A percentile compares a stretch with the other conserved stretches of the same genome.
These are phyloP conservation scores for Mythimna loreyi DNA, from an alignment of 2,888 invertebrate genomes.

Conservation along the genomic window DNA sequence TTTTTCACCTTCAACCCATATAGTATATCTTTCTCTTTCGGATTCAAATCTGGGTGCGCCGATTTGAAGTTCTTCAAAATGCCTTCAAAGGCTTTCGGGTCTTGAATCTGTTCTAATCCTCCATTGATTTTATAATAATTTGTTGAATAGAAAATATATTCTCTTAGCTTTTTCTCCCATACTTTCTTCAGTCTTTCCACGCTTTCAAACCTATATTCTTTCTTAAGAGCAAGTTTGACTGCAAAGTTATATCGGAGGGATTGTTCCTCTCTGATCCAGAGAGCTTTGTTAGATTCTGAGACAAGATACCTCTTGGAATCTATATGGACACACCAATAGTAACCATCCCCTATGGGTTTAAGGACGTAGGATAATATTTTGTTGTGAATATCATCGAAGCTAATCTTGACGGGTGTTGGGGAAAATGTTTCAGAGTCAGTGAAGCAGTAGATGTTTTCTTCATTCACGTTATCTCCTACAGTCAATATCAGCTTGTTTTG, in stretches of 20 bases:
- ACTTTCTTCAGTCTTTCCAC: constrained; percentile 58
- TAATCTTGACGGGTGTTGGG: constrained; percentile 73
- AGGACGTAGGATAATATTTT: constrained; percentile 67
- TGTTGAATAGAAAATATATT: constrained; percentile 79
- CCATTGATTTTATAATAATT: constrained; percentile 74
- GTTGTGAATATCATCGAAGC: constrained; percentile 64
- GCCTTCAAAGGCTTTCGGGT: constrained; percentile 60
- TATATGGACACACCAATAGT: constrained; percentile 84
- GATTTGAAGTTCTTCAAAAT: constrained; percentile 69
- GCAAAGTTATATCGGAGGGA: constrained; percentile 76
- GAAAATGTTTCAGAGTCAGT: constrained; percentile 80
- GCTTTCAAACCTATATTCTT: constrained; percentile 62
- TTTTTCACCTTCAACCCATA: constrained; percentile 75
- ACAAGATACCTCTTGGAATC: constrained; percentile 75
- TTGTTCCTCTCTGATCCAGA: constrained; percentile 78
- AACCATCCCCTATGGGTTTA: constrained; percentile 78
- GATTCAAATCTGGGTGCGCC: constrained; percentile 62
- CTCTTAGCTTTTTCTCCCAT: constrained; percentile 78
- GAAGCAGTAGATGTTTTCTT: constrained; percentile 78
- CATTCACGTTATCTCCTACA: constrained; percentile 70
- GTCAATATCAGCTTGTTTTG: constrained; percentile 75
- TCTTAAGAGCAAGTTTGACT: constrained; percentile 72
- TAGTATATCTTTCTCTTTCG: constrained; percentile 69
- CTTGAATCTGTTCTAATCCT: constrained; percentile 51
- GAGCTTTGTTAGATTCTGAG: constrained; percentile 78